phyloP scores from a whole-genome alignment of 2,888 invertebrate species.

The Lamellibrachia columna region DNA sequence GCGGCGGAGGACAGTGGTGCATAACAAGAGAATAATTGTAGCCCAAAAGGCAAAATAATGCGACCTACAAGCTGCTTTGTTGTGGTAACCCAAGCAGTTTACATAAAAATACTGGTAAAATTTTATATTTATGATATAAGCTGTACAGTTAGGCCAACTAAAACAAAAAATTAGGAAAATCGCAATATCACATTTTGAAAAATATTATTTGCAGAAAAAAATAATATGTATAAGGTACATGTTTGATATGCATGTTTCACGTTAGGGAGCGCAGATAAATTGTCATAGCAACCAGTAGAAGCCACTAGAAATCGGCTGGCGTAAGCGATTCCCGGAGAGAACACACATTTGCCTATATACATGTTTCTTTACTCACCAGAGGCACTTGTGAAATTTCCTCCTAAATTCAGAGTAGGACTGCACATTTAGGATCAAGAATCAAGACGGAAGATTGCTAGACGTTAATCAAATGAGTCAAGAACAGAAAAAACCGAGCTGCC shows the following conservation, averaged over 20 bases:
- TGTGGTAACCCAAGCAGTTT: not conserved
- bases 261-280: not conserved
- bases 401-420: not conserved
- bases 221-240: not conserved
- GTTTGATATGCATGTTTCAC: not conserved
- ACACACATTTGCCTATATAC: not conserved
- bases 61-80: not conserved
- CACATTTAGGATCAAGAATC: not conserved
- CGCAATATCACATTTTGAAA: not conserved
- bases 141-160: not conserved
- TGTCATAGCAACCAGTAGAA: slow-evolving; percentile 6
- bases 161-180: not conserved
- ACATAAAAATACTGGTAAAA: not conserved
- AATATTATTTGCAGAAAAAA: not conserved
- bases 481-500: not conserved
- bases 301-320: not conserved
- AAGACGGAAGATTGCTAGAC: not conserved
- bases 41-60: not conserved
- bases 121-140: not conserved
- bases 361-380: not conserved
- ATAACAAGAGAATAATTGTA: not conserved
- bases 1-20: not conserved
- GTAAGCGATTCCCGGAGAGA: not conserved
- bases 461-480: not conserved
- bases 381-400: not conserved